Conservation (phyloP, 2,113 vertebrate species). For the Dolichotis patagonum region DNA sequence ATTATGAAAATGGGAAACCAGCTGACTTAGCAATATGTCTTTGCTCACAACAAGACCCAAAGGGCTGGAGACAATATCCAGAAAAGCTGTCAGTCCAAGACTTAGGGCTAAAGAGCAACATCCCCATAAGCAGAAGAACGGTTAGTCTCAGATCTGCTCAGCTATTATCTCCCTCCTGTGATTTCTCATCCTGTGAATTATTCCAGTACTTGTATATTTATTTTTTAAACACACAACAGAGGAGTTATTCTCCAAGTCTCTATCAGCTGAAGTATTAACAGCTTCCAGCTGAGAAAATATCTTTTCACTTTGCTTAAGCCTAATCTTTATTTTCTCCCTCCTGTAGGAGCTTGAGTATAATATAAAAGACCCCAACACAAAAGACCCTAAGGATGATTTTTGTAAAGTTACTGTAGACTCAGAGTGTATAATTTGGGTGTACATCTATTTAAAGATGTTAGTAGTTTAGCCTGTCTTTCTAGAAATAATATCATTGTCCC, state of each 20-base stretch:
- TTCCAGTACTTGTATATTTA: conserved; percentile 70
- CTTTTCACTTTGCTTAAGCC: conserved; percentile 83
- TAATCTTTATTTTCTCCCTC: conserved; percentile 83
- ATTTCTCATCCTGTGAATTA: conserved; percentile 73
- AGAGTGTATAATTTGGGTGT: conserved; percentile 70
- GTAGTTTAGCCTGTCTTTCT: conserved; percentile 68
- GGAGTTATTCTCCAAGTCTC: conserved; percentile 77
- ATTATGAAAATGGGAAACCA: conserved; percentile 37
- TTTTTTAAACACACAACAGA: conserved; percentile 74
- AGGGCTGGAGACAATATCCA: conserved; percentile 61
- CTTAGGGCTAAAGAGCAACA: conserved; percentile 70
- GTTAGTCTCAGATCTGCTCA: conserved; percentile 53
- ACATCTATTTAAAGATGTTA: conserved; percentile 79
- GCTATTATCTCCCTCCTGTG: conserved; percentile 69
- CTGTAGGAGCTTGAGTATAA: conserved; percentile 64
- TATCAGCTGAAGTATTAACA: conserved; percentile 81
- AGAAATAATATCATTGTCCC: conserved; percentile 66
- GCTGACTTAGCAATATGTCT: not conserved
- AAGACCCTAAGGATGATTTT: conserved; percentile 65
- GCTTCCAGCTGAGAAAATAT: conserved; percentile 85
- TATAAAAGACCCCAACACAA: conserved; percentile 74
- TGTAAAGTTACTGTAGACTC: conserved; percentile 74
- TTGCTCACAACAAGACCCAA: conserved; percentile 45
- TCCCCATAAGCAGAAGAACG: conserved; percentile 74
- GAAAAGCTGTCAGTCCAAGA: conserved; percentile 68